Conservation (phyloP, 2,113 vertebrate genomes). For the Pleuronectes platessa region DNA sequence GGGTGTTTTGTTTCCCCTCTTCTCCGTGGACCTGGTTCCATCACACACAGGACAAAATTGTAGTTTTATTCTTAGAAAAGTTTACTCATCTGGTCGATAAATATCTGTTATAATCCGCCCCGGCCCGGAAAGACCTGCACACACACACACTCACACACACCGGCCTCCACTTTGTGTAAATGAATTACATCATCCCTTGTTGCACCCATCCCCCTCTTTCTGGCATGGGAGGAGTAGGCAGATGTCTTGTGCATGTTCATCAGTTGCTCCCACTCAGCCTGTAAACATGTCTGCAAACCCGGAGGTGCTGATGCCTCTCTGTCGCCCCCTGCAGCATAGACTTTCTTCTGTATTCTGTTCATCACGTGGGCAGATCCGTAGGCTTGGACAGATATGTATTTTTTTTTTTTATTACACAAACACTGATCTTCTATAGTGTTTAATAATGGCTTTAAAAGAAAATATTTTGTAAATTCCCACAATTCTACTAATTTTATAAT, state of each 20-base stretch:
- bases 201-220: slow-evolving; percentile 53
- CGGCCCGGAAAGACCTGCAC: neutral
- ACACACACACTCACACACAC: slow-evolving; percentile 2
- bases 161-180: slow-evolving; percentile 54
- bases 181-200: slow-evolving; percentile 71
- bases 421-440: neutral
- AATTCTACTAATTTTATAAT: neutral
- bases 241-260: slow-evolving; percentile 55
- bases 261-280: slow-evolving; percentile 41
- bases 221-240: slow-evolving; percentile 44
- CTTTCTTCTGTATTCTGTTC: too few species aligned
- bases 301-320: slow-evolving; percentile 29
- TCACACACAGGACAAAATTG: neutral
- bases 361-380: too few species aligned
- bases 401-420: neutral
- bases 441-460: neutral
- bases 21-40: too few species aligned
- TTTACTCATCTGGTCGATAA: neutral
- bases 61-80: neutral
- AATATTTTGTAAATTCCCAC: neutral
- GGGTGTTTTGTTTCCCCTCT: too few species aligned
- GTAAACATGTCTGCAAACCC: slow-evolving; percentile 46
- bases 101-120: too few species aligned
- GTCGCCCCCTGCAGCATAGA: neutral
- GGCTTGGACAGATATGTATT: too few species aligned